Percentiles rank a stretch among this genome's conserved stretches.
Evolutionary conservation across 2,113 vertebrate genomes (phyloP).

Genomic region (Cyanistes caeruleus): DNA sequence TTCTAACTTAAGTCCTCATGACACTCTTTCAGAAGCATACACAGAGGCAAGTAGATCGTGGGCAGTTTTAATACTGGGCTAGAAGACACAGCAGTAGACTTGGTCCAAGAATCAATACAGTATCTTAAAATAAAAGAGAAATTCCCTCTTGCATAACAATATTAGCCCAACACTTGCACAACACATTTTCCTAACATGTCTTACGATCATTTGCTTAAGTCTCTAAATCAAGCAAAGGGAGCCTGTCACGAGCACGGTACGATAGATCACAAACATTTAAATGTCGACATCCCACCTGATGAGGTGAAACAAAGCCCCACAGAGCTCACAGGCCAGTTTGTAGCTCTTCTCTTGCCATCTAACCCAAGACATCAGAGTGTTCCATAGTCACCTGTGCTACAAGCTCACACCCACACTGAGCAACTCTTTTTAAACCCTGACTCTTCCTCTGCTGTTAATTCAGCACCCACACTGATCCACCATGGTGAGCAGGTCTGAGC

Average conservation of each 20-base stretch:
- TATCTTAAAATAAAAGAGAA: neutral
- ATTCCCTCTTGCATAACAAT: neutral
- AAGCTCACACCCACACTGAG: neutral
- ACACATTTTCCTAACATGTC: neutral
- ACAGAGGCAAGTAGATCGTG: neutral
- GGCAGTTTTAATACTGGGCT: neutral
- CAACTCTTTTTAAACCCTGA: neutral
- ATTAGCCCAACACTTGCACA: neutral
- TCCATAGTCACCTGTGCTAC: neutral
- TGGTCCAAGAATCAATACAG: neutral
- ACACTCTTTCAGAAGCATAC: neutral
- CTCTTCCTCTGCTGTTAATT: neutral
- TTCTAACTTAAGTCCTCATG: neutral
- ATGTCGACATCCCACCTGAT: neutral
- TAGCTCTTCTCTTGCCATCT: neutral
- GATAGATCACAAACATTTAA: neutral
- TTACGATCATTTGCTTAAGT: neutral
- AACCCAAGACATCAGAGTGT: neutral
- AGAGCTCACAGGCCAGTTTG: neutral
- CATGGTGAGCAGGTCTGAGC: neutral
- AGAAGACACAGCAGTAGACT: neutral
- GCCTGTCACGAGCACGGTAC: neutral
- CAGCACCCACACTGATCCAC: neutral
- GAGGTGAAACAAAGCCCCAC: neutral
- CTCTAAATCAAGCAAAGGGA: neutral